phyloP scores from a whole-genome alignment of 1,140 invertebrate species.

The Papilio machaon region DNA sequence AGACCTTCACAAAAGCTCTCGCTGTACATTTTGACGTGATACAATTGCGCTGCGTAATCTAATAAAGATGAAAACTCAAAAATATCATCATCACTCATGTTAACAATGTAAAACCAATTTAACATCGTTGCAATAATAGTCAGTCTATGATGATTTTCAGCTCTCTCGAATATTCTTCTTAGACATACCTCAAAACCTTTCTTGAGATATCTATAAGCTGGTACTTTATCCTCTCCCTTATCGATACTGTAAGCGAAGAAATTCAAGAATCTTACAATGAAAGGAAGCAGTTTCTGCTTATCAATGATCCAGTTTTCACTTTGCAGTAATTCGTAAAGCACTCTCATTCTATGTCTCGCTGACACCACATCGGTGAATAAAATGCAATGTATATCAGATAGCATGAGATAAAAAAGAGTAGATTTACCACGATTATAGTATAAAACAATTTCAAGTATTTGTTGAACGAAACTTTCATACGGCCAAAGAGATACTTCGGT shows the following conservation, averaged over 20 bases:
- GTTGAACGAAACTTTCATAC: constrained; percentile 55
- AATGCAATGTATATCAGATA: constrained; percentile 56
- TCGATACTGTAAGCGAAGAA: constrained; percentile 77
- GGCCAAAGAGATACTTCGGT: constrained; percentile 51
- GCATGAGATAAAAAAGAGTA: constrained; percentile 54
- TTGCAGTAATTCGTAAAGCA: constrained; percentile 78
- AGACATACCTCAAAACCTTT: constrained; percentile 73
- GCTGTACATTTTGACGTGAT: constrained; percentile 65
- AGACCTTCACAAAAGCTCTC: constrained; percentile 76
- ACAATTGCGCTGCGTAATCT: constrained; percentile 79
- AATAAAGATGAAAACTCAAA: constrained; percentile 78
- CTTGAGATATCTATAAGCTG: constrained; percentile 72
- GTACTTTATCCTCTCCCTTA: constrained; percentile 47
- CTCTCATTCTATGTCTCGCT: constrained; percentile 64
- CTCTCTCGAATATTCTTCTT: constrained; percentile 68
- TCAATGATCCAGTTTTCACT: constrained; percentile 78
- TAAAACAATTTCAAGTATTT: constrained; percentile 57
- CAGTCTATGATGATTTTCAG: constrained; percentile 68
- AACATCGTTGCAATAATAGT: constrained; percentile 59
- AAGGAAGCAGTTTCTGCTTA: constrained; percentile 58
- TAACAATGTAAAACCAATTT: constrained; percentile 62
- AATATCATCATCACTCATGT: constrained; percentile 66
- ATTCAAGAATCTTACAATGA: constrained; percentile 74
- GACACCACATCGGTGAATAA: constrained; percentile 51
- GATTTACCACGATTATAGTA: constrained; percentile 55